Percentiles rank a stretch among this genome's conserved stretches.
Evolutionary conservation across 2,113 vertebrate species (phyloP).

Genomic region (Phycodurus eques): DNA sequence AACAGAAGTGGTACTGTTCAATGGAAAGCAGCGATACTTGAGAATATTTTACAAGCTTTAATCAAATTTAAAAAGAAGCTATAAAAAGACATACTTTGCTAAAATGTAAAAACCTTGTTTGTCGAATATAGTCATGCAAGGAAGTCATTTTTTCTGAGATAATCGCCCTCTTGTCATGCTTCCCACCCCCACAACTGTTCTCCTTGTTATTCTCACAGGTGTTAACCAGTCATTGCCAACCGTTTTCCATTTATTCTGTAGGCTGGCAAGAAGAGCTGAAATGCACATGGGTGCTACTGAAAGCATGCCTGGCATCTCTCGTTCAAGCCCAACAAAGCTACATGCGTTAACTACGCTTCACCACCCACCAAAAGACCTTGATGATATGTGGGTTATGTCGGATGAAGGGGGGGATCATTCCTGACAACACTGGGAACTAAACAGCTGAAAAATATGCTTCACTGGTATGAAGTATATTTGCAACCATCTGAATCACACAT

Average conservation of each 20-base stretch:
- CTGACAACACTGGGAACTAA: conserved; percentile 5
- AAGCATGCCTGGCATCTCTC: conserved; percentile 55
- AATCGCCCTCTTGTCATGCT: background rate
- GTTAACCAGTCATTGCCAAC: conserved; percentile 25
- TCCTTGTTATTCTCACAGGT: conserved; percentile 19
- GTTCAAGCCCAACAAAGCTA: conserved; percentile 43
- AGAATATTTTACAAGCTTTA: too few relatives aligned
- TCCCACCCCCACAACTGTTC: conserved; percentile 21
- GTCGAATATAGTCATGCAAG: background rate
- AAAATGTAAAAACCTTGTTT: conserved; percentile 8
- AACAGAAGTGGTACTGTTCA: too few relatives aligned
- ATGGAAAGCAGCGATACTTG: too few relatives aligned
- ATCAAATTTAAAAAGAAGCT: background rate
- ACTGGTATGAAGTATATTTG: background rate
- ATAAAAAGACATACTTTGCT: conserved; percentile 6
- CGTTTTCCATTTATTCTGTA: conserved; percentile 32
- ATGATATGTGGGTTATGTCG: conserved; percentile 38
- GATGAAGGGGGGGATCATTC: conserved; percentile 12
- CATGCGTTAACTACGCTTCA: conserved; percentile 42
- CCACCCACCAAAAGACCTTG: conserved; percentile 29
- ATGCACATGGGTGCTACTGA: conserved; percentile 55
- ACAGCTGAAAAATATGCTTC: conserved; percentile 3
- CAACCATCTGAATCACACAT: background rate
- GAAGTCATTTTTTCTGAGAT: background rate
- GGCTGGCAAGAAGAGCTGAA: conserved; percentile 40